Percentiles rank a stretch among this genome's conserved stretches.
Conservation (phyloP, 2,113 vertebrate species). For the Bolborhynchus lineola region DNA sequence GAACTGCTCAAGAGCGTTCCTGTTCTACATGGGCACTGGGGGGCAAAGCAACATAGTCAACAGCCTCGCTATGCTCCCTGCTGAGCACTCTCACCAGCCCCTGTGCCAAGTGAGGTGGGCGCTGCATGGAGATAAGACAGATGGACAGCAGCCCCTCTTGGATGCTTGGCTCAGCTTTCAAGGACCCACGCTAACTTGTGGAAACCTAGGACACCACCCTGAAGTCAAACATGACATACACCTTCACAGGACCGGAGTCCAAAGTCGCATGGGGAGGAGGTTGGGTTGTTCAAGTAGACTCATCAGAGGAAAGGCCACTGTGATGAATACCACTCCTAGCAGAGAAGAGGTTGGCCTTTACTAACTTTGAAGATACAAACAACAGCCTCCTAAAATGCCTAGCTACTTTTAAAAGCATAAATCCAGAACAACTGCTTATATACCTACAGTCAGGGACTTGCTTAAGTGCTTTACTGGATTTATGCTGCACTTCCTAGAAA, state of each 20-base stretch:
- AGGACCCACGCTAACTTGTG: accelerated
- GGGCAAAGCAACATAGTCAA: background rate
- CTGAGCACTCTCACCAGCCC: accelerated
- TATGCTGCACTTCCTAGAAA: background rate
- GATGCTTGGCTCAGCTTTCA: background rate
- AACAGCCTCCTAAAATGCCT: background rate
- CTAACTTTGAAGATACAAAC: background rate
- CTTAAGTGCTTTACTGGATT: background rate
- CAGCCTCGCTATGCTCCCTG: background rate
- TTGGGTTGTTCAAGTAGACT: background rate
- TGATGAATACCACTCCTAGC: accelerated
- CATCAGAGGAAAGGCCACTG: background rate
- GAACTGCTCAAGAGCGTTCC: background rate
- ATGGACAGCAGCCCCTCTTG: background rate
- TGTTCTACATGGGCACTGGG: accelerated
- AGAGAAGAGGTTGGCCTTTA: background rate
- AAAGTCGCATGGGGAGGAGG: background rate
- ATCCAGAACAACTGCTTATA: background rate
- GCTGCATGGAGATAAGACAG: background rate
- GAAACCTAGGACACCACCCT: background rate
- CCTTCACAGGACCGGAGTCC: background rate
- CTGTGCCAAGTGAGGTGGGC: background rate
- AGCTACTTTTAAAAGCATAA: background rate
- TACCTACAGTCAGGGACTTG: background rate
- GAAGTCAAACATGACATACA: background rate